Evolutionary conservation across 1,140 invertebrate genomes (phyloP), one percentile per base, ranked within the genome.

Genomic region (Hesperophylax magnus): DNA sequence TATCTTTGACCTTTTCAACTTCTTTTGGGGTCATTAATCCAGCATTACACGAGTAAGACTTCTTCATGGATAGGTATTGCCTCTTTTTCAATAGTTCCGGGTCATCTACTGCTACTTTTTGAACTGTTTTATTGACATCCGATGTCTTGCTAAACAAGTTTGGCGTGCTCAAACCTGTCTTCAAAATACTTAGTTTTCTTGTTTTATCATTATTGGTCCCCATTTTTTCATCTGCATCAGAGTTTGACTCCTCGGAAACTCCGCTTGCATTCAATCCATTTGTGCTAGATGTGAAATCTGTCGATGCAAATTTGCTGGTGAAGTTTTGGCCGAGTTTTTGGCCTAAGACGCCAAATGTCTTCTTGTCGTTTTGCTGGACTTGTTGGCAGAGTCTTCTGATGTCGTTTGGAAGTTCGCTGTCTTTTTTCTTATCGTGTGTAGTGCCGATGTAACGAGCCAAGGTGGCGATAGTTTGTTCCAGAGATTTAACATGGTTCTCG

Each of bases 1-100:
- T 0, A 47, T 79, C 31, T 60, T 78, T 79, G 27, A 39, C n/a
- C 7, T 72, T 34, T 69, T 77, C 53, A 17, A 47, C n/a, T 52
- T 85, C 85, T 52, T 18, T 84, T 83, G 22, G 24, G 24, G 87
- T 85, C 78, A 89, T 87, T 11, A 90, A 47, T 0, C 88, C 89
- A 15, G 89, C 89, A 81, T 90, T 88, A 11, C 89, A 88, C 0
- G 89, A 90, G 63, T 88, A 87, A 0, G 89, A 90, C 53, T 90
- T 90, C 84, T 90, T 90, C 87, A 90, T 87, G 34, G 87, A 56
- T 76, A 90, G 87, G n/a, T 87, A 86, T 81, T 86, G 88, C 39
- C 86, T 84, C 31, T 89, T 88, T 9, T 79, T 86, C 11, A 86
- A 85, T 11, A 82, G 61, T 53, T 63, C 78, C 34, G 60, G 63